Conservation (phyloP, 2,888 invertebrate species). For the Dicyrtomina minuta region DNA sequence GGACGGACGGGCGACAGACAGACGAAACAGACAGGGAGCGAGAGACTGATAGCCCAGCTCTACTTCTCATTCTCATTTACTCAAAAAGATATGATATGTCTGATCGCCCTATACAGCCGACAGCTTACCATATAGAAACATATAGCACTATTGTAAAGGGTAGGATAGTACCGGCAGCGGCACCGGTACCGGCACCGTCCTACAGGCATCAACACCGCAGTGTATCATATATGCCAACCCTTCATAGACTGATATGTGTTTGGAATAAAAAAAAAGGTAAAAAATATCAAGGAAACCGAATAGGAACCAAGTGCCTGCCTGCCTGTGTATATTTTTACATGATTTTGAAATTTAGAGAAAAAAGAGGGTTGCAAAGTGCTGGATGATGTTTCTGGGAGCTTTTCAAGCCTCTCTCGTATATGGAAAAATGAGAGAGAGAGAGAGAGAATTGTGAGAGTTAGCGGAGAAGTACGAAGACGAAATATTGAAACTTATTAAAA, state of each 20-base stretch:
- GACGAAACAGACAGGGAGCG: background rate
- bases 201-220: too few species aligned
- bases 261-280: background rate
- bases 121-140: background rate
- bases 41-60: conserved; percentile 26
- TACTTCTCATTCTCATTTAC: conserved; percentile 19
- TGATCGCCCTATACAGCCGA: too few species aligned
- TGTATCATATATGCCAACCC: too few species aligned
- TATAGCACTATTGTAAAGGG: too few species aligned
- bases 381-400: background rate
- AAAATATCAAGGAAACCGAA: background rate
- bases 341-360: conserved; percentile 6
- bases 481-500: conserved; percentile 46
- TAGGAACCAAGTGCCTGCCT: background rate
- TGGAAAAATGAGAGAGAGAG: background rate
- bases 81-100: background rate
- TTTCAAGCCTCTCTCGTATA: background rate
- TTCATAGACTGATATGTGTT: background rate
- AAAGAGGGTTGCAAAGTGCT: conserved; percentile 2
- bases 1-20: too few species aligned
- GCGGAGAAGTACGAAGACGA: conserved; percentile 18
- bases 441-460: conserved; percentile 3
- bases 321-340: conserved; percentile 15
- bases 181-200: too few species aligned
- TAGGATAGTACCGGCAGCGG: too few species aligned